Conservation (phyloP, 2,888 invertebrate genomes). For the Diarsia mendica region DNA sequence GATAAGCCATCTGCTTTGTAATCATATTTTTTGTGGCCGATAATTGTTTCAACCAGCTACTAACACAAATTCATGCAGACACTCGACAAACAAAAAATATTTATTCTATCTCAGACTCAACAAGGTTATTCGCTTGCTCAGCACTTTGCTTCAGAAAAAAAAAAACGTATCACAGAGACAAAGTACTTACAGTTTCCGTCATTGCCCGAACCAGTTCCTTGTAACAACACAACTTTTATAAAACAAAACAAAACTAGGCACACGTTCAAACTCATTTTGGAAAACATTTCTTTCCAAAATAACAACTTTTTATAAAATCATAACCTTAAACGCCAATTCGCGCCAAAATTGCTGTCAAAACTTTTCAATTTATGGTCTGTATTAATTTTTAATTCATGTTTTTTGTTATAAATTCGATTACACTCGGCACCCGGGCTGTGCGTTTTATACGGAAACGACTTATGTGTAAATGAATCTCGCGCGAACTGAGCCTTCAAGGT, state of each 20-base stretch:
- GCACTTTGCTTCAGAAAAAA: constrained; percentile 23
- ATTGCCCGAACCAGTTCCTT: constrained; percentile 80
- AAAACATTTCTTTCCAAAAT: constrained; percentile 22
- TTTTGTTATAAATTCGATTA: constrained; percentile 5
- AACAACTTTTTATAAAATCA: constrained; percentile 12
- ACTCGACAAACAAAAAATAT: constrained; percentile 39
- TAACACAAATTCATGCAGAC: constrained; percentile 2
- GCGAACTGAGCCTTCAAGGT: constrained; percentile 70
- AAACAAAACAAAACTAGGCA: constrained; percentile 74
- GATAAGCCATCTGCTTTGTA: constrained; percentile 7
- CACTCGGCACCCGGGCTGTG: neutral
- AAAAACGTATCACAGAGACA: constrained; percentile 21
- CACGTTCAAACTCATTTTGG: constrained; percentile 74
- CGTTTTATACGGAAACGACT: constrained; percentile 55
- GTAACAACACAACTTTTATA: constrained; percentile 74
- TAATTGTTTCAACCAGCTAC: neutral
- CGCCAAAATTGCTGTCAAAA: constrained; percentile 58
- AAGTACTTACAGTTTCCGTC: constrained; percentile 82
- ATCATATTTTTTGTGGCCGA: constrained; percentile 26
- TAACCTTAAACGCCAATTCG: constrained; percentile 57
- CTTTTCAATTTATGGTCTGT: constrained; percentile 22
- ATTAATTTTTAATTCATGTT: constrained; percentile 57
- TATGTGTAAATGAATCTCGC: constrained; percentile 53
- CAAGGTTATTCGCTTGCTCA: constrained; percentile 40
- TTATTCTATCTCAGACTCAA: constrained; percentile 34